phyloP scores from a whole-genome alignment of 2,797 vertebrate species.

The Trachurus trachurus region DNA sequence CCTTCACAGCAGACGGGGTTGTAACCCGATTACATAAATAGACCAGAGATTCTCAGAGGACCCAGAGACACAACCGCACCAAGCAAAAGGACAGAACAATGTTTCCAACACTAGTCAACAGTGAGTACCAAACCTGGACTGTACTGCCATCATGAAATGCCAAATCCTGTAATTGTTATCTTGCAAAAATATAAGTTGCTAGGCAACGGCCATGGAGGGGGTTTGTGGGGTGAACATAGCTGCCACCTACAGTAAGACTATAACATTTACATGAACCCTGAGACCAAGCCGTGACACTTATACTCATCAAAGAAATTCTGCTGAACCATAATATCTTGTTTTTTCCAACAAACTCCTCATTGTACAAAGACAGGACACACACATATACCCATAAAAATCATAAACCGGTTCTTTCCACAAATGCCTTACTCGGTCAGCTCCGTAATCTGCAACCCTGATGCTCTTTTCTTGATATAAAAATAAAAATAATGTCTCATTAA shows the following conservation, averaged over 20 bases:
- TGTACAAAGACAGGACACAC: too few species aligned
- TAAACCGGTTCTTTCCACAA: neutral
- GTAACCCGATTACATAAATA: constrained; percentile 48
- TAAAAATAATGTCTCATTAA: neutral
- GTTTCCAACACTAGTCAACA: constrained; percentile 2
- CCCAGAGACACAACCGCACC: constrained; percentile 44
- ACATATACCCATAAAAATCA: neutral
- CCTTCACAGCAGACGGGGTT: constrained; percentile 32
- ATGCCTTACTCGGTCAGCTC: neutral
- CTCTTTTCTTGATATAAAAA: neutral
- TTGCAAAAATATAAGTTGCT: constrained; percentile 26
- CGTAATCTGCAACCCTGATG: neutral
- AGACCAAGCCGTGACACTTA: neutral
- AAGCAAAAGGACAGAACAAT: neutral
- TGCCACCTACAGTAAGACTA: constrained; percentile 10
- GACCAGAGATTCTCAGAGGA: constrained; percentile 59
- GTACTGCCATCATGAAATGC: neutral
- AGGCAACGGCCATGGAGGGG: constrained; percentile 37
- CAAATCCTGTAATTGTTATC: constrained; percentile 31
- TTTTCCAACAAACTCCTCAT: neutral
- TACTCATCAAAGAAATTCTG: neutral
- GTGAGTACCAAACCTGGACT: neutral
- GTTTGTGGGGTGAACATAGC: constrained; percentile 41
- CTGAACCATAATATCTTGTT: neutral
- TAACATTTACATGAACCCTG: neutral